Percentiles rank a stretch among this genome's conserved stretches.
phyloP scores from a whole-genome alignment of 1,140 invertebrate species.

The Thereuonema tuberculata region DNA sequence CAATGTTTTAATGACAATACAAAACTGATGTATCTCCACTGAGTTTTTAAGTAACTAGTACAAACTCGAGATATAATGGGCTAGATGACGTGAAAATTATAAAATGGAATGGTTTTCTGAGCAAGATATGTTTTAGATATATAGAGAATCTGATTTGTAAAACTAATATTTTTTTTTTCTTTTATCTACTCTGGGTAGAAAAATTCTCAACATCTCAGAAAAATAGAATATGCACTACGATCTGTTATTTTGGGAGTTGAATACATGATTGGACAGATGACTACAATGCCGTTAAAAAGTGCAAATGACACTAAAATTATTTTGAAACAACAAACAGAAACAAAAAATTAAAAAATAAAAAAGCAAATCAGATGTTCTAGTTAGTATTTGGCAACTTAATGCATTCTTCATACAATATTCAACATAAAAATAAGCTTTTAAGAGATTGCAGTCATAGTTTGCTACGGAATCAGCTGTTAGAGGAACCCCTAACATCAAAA shows the following conservation, averaged over 20 bases:
- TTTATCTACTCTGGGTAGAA: constrained; percentile 7
- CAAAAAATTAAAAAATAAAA: background rate
- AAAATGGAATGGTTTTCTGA: constrained; percentile 13
- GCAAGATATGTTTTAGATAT: constrained; percentile 13
- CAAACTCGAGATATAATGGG: no score
- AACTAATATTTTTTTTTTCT: constrained; percentile 7
- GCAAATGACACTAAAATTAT: background rate
- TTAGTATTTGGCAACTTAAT: background rate
- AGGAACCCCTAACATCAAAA: background rate
- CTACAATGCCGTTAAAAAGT: background rate
- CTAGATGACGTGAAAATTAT: no score
- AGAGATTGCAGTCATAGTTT: background rate
- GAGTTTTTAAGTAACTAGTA: no score
- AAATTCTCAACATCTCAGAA: constrained; percentile 8
- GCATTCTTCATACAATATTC: background rate
- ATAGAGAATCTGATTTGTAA: constrained; percentile 8
- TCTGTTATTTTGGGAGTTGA: background rate
- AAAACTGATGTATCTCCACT: no score
- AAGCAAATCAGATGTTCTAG: background rate
- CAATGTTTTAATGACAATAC: no score
- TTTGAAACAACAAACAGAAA: background rate
- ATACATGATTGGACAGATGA: background rate
- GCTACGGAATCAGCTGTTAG: no score
- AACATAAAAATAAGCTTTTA: background rate
- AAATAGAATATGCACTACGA: constrained; percentile 9